phyloP scores from a whole-genome alignment of 2,888 invertebrate genomes.

The Coremacera marginata region DNA sequence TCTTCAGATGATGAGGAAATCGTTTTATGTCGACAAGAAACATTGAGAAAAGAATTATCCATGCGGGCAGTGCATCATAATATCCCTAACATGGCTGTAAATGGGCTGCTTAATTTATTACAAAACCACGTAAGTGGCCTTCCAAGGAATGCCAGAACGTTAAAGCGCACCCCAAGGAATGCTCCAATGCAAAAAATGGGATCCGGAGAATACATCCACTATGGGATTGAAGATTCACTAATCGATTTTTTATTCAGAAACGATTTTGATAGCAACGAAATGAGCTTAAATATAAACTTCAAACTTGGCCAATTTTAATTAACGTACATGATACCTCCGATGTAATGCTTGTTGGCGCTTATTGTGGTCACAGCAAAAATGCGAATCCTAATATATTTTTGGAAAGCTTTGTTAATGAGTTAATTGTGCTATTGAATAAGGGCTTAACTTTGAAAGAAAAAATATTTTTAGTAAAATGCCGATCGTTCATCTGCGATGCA shows the following conservation, averaged over 20 bases:
- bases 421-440: too few relatives aligned
- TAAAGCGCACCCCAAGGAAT: slow-evolving; percentile 25
- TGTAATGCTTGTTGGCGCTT: slow-evolving; percentile 21
- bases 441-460: background rate
- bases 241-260: slow-evolving; percentile 17
- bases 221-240: slow-evolving; percentile 17
- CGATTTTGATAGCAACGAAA: background rate
- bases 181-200: slow-evolving; percentile 21
- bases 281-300: slow-evolving; percentile 4
- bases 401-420: slow-evolving; percentile 21
- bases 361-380: background rate
- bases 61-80: too few relatives aligned
- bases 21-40: too few relatives aligned
- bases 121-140: background rate
- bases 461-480: slow-evolving; percentile 21
- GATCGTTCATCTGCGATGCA: slow-evolving; percentile 36
- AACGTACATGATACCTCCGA: slow-evolving; percentile 23
- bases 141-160: slow-evolving; percentile 13
- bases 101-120: too few relatives aligned
- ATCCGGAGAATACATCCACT: slow-evolving; percentile 28
- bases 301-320: slow-evolving; percentile 36
- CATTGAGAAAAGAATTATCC: too few relatives aligned
- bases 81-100: too few relatives aligned
- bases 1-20: too few relatives aligned
- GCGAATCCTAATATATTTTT: background rate